These are phyloP conservation scores for Watsonalla cultraria DNA, from an alignment of 2,888 invertebrate genomes.

Conservation along the genomic window DNA sequence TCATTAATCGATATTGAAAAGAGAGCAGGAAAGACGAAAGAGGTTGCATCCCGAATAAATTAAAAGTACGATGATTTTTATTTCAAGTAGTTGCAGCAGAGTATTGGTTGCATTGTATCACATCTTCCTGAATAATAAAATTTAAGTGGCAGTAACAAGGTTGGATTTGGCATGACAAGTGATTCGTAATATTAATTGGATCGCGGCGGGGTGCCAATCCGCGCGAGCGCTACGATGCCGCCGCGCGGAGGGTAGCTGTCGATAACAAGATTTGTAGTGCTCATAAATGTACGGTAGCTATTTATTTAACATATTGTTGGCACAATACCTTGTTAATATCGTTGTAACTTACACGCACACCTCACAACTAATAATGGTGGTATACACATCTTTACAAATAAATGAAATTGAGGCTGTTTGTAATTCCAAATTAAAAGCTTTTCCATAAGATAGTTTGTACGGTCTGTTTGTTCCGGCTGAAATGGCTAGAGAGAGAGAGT, in stretches of 20 bases:
- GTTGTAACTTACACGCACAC: constrained; percentile 43
- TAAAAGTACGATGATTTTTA: too few relatives aligned
- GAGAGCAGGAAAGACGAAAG: constrained; percentile 6
- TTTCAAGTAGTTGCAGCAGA: too few relatives aligned
- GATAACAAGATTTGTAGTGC: constrained; percentile 18
- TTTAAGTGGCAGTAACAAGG: background rate
- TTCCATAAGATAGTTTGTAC: too few relatives aligned
- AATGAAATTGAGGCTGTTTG: too few relatives aligned
- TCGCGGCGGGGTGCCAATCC: constrained; percentile 37
- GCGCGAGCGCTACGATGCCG: constrained; percentile 25
- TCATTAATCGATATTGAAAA: constrained; percentile 37
- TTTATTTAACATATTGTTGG: background rate
- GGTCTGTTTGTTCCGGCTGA: too few relatives aligned
- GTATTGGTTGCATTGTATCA: background rate
- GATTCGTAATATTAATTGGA: constrained; percentile 41
- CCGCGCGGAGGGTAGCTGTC: constrained; percentile 19
- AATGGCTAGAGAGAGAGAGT: too few relatives aligned
- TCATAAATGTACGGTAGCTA: constrained; percentile 9
- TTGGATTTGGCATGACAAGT: background rate
- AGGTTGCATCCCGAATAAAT: background rate
- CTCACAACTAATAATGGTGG: constrained; percentile 86
- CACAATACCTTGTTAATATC: background rate
- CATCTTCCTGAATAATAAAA: background rate
- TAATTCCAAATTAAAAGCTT: too few relatives aligned
- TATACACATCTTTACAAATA: constrained; percentile 69